These are phyloP conservation scores for Crocuta crocuta DNA, from an alignment of 2,113 vertebrate species.

Conservation along the genomic window DNA sequence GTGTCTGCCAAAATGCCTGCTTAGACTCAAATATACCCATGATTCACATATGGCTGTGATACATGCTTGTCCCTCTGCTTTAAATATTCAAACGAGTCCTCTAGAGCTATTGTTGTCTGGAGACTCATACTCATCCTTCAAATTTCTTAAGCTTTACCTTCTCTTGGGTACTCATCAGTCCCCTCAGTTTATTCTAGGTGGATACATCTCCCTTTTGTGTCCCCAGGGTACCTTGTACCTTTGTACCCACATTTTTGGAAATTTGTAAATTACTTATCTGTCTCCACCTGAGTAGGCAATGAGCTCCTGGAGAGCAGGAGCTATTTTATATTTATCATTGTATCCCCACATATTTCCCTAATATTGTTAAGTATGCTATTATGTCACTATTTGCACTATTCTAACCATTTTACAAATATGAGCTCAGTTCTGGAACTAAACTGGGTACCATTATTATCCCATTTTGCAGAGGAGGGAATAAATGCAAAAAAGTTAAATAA, in stretches of 20 bases:
- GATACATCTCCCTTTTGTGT: not conserved
- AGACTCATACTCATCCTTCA: not conserved
- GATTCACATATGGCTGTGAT: not conserved
- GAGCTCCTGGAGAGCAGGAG: not conserved
- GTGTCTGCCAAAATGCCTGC: not conserved
- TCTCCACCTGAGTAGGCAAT: not conserved
- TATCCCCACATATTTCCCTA: not conserved
- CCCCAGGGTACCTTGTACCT: not conserved
- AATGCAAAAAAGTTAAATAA: not conserved
- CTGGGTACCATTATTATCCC: not conserved
- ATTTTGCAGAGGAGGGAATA: constrained; percentile 2
- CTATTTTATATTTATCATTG: not conserved
- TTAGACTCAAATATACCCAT: not conserved
- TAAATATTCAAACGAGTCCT: not conserved
- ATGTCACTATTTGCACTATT: not conserved
- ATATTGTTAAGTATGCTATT: not conserved
- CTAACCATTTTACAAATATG: not conserved
- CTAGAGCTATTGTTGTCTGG: not conserved
- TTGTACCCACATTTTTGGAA: not conserved
- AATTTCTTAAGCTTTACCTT: not conserved
- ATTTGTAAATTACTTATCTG: not conserved
- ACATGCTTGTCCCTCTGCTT: not conserved
- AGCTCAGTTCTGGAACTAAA: not conserved
- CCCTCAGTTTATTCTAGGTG: not conserved
- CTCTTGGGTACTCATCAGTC: not conserved